These are phyloP conservation scores for Colistium nudipinnis DNA, from an alignment of 2,113 vertebrate genomes.

Conservation along the genomic window DNA sequence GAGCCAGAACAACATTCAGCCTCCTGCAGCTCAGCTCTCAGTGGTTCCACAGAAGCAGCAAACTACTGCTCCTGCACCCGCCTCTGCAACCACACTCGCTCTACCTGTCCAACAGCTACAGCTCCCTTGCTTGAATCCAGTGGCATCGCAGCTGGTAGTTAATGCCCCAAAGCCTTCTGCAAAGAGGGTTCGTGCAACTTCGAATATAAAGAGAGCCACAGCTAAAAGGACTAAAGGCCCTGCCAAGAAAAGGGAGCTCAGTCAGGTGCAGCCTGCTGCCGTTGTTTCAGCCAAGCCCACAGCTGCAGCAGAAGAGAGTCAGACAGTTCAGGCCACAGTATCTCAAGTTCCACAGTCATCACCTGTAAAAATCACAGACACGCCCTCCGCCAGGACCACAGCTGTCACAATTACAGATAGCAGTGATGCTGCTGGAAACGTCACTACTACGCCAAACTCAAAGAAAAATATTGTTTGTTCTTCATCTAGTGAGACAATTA, in stretches of 20 bases:
- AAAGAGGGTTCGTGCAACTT: constrained; percentile 67
- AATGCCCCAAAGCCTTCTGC: constrained; percentile 59
- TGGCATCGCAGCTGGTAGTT: constrained; percentile 43
- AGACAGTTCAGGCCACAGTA: constrained; percentile 36
- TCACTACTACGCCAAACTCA: constrained; percentile 36
- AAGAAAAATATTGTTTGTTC: constrained; percentile 32
- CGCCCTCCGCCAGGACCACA: constrained; percentile 24
- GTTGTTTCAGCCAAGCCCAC: constrained; percentile 68
- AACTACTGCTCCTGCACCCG: constrained; percentile 38
- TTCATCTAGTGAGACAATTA: constrained; percentile 40
- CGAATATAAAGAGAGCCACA: constrained; percentile 81
- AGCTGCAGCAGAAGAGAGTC: constrained; percentile 42
- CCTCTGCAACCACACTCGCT: constrained; percentile 43
- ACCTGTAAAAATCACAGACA: constrained; percentile 33
- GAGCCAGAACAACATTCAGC: constrained; percentile 85
- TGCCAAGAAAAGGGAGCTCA: constrained; percentile 78
- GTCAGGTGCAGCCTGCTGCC: constrained; percentile 56
- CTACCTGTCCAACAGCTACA: constrained; percentile 61
- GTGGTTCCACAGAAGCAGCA: constrained; percentile 72
- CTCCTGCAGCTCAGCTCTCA: constrained; percentile 76
- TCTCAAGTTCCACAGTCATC: constrained; percentile 42
- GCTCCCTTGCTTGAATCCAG: constrained; percentile 44
- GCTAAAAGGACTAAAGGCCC: constrained; percentile 83
- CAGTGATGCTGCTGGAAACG: constrained; percentile 13
- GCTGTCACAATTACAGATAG: constrained; percentile 13